Evolutionary conservation across 2,113 vertebrate genomes (phyloP).

Genomic region (Megalops atlanticus): DNA sequence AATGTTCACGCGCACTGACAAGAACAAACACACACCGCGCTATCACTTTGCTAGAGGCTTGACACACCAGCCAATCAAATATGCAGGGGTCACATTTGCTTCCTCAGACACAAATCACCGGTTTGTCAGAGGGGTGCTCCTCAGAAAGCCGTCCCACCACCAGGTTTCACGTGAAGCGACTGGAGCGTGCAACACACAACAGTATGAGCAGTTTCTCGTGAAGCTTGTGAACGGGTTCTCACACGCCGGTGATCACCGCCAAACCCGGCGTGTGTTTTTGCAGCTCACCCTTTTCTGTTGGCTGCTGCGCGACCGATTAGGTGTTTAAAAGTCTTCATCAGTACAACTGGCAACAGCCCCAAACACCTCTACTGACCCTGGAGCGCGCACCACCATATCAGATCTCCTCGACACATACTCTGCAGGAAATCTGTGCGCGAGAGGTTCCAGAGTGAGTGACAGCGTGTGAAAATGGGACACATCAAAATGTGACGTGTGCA

Average conservation of each 20-base stretch:
- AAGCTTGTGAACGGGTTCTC: neutral
- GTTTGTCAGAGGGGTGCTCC: neutral
- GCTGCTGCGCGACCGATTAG: conserved; percentile 54
- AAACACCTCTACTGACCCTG: conserved; percentile 60
- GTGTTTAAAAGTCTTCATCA: conserved; percentile 56
- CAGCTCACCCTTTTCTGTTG: conserved; percentile 65
- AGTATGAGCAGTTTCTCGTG: neutral
- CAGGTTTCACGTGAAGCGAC: neutral
- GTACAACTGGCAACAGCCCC: conserved; percentile 60
- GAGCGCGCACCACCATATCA: conserved; percentile 57
- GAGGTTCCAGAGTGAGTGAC: conserved; percentile 51
- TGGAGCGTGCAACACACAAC: neutral
- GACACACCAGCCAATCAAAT: conserved; percentile 39
- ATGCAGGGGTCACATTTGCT: conserved; percentile 55
- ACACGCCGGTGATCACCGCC: neutral
- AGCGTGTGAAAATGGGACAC: conserved; percentile 45
- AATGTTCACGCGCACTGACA: conserved; percentile 50
- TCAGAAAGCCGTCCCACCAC: conserved; percentile 8
- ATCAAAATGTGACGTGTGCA: conserved; percentile 19
- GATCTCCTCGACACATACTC: conserved; percentile 55
- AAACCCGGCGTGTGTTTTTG: conserved; percentile 36
- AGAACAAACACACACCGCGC: conserved; percentile 37
- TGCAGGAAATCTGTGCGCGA: conserved; percentile 61
- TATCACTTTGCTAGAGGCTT: conserved; percentile 19
- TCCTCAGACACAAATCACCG: conserved; percentile 46